phyloP scores from a whole-genome alignment of 2,113 vertebrate genomes.

The Cyprinodon brontotheroides region DNA sequence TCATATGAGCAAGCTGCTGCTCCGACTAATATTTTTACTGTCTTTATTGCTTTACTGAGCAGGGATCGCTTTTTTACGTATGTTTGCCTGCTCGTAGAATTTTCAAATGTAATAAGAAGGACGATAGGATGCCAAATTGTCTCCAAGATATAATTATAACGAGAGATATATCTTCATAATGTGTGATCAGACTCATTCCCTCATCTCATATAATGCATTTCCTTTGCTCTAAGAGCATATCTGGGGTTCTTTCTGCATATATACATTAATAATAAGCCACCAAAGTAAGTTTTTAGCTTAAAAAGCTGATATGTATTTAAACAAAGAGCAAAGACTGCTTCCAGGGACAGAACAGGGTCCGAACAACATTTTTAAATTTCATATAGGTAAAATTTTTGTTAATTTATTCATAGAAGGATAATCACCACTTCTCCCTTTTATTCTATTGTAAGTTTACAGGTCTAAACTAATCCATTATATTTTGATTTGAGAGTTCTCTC shows the following conservation, averaged over 20 bases:
- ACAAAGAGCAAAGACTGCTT: background rate
- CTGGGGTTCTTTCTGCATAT: slow-evolving; percentile 17
- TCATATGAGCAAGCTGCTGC: slow-evolving; percentile 26
- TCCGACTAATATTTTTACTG: slow-evolving; percentile 21
- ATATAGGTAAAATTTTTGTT: background rate
- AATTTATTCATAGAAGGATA: background rate
- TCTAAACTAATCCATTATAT: no score
- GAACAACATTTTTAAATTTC: background rate
- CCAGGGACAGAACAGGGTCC: background rate
- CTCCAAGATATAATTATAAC: slow-evolving; percentile 38
- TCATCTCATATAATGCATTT: slow-evolving; percentile 23
- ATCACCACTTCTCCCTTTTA: no score
- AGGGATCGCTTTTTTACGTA: slow-evolving; percentile 4
- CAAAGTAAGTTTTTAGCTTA: slow-evolving; percentile 9
- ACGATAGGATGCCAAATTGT: slow-evolving; percentile 27
- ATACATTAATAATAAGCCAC: slow-evolving; percentile 25
- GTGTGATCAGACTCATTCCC: slow-evolving; percentile 21
- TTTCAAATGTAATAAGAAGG: slow-evolving; percentile 21
- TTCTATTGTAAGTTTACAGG: no score
- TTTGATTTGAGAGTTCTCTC: no score
- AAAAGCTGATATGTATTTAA: background rate
- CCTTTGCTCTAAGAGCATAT: slow-evolving; percentile 33
- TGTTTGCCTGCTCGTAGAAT: background rate
- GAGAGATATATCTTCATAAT: slow-evolving; percentile 13
- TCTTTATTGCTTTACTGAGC: slow-evolving; percentile 13